Evolutionary conservation across 2,113 vertebrate genomes (phyloP).

Genomic region (Pollimyrus isidori): DNA sequence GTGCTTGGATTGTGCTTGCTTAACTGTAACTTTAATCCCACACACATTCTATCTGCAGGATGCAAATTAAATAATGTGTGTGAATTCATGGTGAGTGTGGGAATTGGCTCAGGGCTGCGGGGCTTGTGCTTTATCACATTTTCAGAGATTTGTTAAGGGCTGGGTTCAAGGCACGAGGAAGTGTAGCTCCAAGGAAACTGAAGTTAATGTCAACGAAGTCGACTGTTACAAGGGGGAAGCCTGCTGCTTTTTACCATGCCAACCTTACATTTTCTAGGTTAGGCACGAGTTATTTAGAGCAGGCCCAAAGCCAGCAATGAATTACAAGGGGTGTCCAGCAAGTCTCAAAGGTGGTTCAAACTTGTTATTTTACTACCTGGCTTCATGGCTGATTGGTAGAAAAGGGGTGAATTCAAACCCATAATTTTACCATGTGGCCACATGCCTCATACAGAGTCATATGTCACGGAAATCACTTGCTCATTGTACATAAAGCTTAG

Average conservation of each 20-base stretch:
- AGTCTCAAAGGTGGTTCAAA: not conserved
- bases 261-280: not conserved
- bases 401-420: not conserved
- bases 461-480: not conserved
- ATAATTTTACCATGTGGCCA: not conserved
- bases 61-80: not conserved
- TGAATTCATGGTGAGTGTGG: not conserved
- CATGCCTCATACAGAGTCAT: not conserved
- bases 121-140: not conserved
- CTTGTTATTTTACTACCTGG: not conserved
- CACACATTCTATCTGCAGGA: not conserved
- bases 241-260: not conserved
- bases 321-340: not conserved
- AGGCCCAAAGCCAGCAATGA: not conserved
- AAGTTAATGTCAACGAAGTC: conserved; percentile 4
- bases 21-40: not conserved
- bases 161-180: not conserved
- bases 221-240: not conserved
- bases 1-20: not conserved
- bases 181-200: not conserved
- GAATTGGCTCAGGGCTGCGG: not conserved
- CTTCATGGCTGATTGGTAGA: not conserved
- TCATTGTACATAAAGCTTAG: not conserved
- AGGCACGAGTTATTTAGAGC: not conserved
- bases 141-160: not conserved